These are phyloP conservation scores for Premnoplex brunnescens DNA, from an alignment of 2,797 vertebrate species.

Conservation along the genomic window DNA sequence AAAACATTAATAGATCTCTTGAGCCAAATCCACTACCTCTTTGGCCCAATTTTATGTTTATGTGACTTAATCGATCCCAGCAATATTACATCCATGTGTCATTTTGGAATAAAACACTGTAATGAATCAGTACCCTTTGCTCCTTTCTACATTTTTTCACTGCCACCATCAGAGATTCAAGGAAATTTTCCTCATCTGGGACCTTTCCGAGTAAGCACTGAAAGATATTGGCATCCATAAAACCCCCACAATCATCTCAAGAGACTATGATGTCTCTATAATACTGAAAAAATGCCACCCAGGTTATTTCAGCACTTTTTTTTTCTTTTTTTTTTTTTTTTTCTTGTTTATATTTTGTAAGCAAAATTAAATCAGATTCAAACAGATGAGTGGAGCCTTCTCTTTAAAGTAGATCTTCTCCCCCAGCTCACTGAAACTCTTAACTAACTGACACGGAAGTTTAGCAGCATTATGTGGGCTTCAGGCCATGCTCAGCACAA, in stretches of 20 bases:
- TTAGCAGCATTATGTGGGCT: conserved; percentile 45
- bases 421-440: neutral
- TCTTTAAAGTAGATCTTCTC: neutral
- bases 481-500: conserved; percentile 42
- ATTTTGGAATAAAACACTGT: neutral
- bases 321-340: neutral
- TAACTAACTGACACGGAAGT: conserved; percentile 47
- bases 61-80: neutral
- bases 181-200: neutral
- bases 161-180: neutral
- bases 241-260: neutral
- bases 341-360: neutral
- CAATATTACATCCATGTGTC: neutral
- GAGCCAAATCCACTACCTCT: neutral
- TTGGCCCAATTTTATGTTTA: neutral
- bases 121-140: neutral
- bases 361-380: neutral
- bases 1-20: neutral
- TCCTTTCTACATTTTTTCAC: conserved; percentile 12
- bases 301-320: neutral
- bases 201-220: neutral
- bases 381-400: neutral
- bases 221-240: neutral
- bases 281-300: neutral
- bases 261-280: neutral